phyloP scores from a whole-genome alignment of 2,113 vertebrate genomes.

The Sebastes schlegelii region DNA sequence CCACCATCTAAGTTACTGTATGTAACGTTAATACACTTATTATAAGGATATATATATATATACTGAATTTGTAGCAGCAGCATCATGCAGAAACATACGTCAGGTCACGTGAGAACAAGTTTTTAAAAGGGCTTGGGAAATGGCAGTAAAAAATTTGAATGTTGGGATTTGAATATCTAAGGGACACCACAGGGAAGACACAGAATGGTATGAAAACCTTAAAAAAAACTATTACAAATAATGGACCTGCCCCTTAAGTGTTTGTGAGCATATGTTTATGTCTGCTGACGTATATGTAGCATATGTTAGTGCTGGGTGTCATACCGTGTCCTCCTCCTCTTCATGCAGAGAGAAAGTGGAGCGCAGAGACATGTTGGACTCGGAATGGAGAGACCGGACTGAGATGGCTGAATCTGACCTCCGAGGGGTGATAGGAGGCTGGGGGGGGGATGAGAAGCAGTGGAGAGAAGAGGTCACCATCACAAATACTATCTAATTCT shows the following conservation, averaged over 20 bases:
- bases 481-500: neutral
- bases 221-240: too few species aligned
- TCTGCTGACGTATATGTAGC: neutral
- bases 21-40: too few species aligned
- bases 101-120: too few species aligned
- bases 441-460: slow-evolving; percentile 23
- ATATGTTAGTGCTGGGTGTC: slow-evolving; percentile 39
- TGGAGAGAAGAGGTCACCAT: neutral
- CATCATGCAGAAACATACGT: too few species aligned
- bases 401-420: slow-evolving; percentile 97
- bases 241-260: neutral
- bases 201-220: too few species aligned
- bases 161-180: too few species aligned
- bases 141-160: too few species aligned
- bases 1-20: too few species aligned
- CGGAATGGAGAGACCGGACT: slow-evolving; percentile 94
- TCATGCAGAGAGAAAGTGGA: slow-evolving; percentile 98
- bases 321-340: slow-evolving; percentile 96
- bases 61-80: too few species aligned
- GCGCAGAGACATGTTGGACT: slow-evolving; percentile 98
- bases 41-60: too few species aligned
- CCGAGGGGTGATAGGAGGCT: slow-evolving; percentile 95
- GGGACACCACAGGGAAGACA: too few species aligned
- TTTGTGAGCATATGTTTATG: neutral
- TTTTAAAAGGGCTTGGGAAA: too few species aligned